Conservation (phyloP, 2,888 invertebrate species). For the Neuroscelio doddi region DNA sequence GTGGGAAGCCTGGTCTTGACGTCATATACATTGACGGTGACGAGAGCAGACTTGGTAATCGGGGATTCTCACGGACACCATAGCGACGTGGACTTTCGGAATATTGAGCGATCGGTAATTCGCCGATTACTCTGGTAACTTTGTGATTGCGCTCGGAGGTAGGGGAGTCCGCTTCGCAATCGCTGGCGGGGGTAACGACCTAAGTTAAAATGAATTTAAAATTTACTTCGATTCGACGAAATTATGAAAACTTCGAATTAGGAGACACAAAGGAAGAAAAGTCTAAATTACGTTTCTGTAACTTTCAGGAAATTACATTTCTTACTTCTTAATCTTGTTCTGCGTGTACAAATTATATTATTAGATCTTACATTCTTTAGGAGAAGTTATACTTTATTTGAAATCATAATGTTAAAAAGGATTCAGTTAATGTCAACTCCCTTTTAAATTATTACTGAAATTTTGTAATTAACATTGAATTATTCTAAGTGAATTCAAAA, state of each 20-base stretch:
- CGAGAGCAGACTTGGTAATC: constrained; percentile 76
- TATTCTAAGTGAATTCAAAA: no score
- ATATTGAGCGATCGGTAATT: constrained; percentile 93
- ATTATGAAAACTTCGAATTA: neutral
- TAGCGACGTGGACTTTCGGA: constrained; percentile 92
- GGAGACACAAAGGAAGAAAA: neutral
- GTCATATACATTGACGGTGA: constrained; percentile 81
- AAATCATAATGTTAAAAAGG: neutral
- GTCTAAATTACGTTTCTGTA: constrained; percentile 1
- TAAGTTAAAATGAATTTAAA: constrained; percentile 33
- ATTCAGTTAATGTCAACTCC: neutral
- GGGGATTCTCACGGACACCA: constrained; percentile 75
- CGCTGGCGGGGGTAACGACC: constrained; percentile 67
- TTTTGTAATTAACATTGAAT: no score
- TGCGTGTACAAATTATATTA: neutral
- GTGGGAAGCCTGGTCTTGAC: constrained; percentile 91
- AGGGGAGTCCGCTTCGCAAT: constrained; percentile 66
- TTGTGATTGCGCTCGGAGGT: constrained; percentile 69
- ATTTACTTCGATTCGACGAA: neutral
- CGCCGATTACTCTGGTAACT: constrained; percentile 83
- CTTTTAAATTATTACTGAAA: neutral
- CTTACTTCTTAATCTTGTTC: constrained; percentile 7
- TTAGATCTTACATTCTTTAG: neutral
- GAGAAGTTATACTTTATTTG: neutral
- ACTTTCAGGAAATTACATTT: neutral